Evolutionary conservation across 2,888 invertebrate genomes (phyloP).

Genomic region (Drymonia ruficornis): DNA sequence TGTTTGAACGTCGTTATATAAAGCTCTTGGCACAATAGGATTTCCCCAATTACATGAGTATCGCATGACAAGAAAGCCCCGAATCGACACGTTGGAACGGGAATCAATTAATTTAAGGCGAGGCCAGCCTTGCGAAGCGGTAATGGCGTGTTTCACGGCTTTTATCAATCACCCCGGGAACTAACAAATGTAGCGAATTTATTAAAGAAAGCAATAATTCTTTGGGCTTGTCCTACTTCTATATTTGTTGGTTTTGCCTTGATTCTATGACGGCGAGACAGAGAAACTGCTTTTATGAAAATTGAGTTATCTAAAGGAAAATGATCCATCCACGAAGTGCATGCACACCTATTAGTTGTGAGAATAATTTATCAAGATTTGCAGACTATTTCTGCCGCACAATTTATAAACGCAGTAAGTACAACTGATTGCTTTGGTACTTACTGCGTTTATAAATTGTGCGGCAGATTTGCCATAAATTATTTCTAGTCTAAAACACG

Average conservation of each 20-base stretch:
- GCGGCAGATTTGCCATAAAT: too few species aligned
- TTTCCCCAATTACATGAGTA: conserved; percentile 2
- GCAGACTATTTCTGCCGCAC: too few species aligned
- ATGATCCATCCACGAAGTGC: too few species aligned
- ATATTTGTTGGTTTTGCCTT: neutral
- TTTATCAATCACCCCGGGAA: conserved; percentile 37
- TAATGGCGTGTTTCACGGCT: conserved; percentile 50
- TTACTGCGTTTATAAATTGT: too few species aligned
- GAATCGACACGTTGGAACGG: conserved; percentile 20
- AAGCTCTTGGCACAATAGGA: neutral
- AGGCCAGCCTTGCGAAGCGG: conserved; percentile 42
- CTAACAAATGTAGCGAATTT: conserved; percentile 13
- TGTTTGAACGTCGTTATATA: neutral
- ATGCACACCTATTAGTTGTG: too few species aligned
- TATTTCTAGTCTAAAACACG: too few species aligned
- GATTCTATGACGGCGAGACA: too few species aligned
- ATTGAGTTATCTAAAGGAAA: too few species aligned
- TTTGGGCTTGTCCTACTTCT: neutral
- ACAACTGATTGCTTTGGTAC: too few species aligned
- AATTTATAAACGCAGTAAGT: too few species aligned
- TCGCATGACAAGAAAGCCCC: conserved; percentile 14
- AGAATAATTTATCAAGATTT: too few species aligned
- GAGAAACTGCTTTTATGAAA: too few species aligned
- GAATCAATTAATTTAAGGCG: conserved; percentile 62
- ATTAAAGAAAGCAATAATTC: conserved; percentile 9